Percentiles rank a stretch among this genome's conserved stretches.
Conservation (phyloP, 2,888 invertebrate genomes). For the Ennomos quercinarius region DNA sequence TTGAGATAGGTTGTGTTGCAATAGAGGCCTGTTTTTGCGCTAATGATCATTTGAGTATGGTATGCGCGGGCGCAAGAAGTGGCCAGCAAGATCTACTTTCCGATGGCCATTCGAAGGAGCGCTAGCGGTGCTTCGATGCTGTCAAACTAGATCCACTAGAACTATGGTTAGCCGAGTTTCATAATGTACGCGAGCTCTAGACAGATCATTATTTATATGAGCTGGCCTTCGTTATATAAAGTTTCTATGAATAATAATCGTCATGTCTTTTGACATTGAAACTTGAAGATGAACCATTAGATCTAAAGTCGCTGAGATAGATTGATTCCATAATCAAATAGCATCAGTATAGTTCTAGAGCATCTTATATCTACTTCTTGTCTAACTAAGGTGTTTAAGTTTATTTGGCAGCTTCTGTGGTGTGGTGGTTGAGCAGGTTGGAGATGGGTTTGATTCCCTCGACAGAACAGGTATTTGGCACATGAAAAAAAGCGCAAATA, state of each 20-base stretch:
- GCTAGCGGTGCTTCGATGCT: conserved; percentile 55
- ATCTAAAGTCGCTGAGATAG: not conserved
- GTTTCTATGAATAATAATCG: conserved; percentile 5
- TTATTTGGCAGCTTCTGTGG: too few species aligned
- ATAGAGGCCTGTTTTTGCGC: conserved; percentile 64
- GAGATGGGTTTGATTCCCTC: too few species aligned
- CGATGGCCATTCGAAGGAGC: conserved; percentile 59
- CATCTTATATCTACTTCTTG: too few species aligned
- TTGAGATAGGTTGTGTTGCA: conserved; percentile 53
- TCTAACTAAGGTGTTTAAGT: too few species aligned
- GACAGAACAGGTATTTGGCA: too few species aligned
- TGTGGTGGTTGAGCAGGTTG: too few species aligned
- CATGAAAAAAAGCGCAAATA: too few species aligned
- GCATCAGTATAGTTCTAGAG: not conserved
- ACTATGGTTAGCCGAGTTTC: conserved; percentile 40
- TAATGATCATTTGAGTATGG: conserved; percentile 70
- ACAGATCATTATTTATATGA: conserved; percentile 21
- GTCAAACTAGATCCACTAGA: conserved; percentile 63
- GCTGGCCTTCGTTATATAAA: conserved; percentile 25
- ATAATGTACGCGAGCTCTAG: conserved; percentile 17
- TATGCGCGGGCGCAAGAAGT: conserved; percentile 51
- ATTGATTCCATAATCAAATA: not conserved
- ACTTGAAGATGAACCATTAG: conserved; percentile 2
- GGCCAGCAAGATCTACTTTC: conserved; percentile 70
- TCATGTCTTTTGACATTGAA: conserved; percentile 17